phyloP scores from a whole-genome alignment of 2,797 vertebrate species.

The Dermochelys coriacea region DNA sequence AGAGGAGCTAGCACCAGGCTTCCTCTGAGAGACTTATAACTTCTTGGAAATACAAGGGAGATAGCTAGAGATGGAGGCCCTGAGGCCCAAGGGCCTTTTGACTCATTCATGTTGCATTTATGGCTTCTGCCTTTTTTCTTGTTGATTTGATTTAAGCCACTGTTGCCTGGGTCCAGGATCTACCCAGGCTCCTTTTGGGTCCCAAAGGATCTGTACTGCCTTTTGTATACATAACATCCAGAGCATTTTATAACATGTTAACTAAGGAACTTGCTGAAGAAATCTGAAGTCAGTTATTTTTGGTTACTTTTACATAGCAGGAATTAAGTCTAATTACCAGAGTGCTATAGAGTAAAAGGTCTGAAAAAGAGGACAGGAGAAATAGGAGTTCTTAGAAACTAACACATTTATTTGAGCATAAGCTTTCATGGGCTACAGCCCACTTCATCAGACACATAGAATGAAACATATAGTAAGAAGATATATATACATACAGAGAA shows the following conservation, averaged over 20 bases:
- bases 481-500: no score
- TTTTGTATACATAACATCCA: conserved; percentile 15
- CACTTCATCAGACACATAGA: no score
- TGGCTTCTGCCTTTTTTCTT: not conserved
- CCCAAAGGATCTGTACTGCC: conserved; percentile 25
- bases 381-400: not conserved
- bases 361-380: not conserved
- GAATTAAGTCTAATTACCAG: not conserved
- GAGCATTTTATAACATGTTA: conserved; percentile 19
- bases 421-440: no score
- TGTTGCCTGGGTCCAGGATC: not conserved
- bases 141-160: not conserved
- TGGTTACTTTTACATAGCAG: conserved; percentile 9
- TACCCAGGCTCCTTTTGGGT: not conserved
- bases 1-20: not conserved
- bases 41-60: not conserved
- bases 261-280: conserved; percentile 32
- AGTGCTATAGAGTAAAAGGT: not conserved
- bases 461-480: no score
- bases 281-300: conserved; percentile 56
- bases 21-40: not conserved
- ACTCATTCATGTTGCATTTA: not conserved
- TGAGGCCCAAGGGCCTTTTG: not conserved
- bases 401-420: no score
- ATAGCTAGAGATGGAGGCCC: no score